These are phyloP conservation scores for Dreissena polymorpha DNA, from an alignment of 1,140 invertebrate genomes.

Conservation along the genomic window DNA sequence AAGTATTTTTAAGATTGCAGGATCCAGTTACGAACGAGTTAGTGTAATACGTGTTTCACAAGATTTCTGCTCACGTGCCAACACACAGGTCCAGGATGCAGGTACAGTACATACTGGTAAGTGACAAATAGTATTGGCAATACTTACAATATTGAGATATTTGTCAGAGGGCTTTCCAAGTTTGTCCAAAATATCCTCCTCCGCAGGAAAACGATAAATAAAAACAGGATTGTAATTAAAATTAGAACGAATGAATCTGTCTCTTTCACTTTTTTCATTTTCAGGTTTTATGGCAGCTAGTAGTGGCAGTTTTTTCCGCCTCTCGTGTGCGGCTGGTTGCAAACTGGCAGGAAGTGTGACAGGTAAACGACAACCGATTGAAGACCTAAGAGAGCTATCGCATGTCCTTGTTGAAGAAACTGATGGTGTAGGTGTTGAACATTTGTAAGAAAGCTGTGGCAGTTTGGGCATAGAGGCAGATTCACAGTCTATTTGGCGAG, in stretches of 20 bases:
- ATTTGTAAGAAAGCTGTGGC: slow-evolving; percentile 21
- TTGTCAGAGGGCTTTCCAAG: slow-evolving; percentile 66
- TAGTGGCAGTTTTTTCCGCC: slow-evolving; percentile 64
- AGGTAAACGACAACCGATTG: slow-evolving; percentile 25
- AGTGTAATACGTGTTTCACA: too few relatives aligned
- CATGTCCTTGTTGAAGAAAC: background rate
- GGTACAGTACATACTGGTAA: too few relatives aligned
- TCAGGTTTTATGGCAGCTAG: slow-evolving; percentile 69
- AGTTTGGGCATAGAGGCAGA: slow-evolving; percentile 44
- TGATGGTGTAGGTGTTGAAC: slow-evolving; percentile 25
- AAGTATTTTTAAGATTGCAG: too few relatives aligned
- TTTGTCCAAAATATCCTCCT: slow-evolving; percentile 60
- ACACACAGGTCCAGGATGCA: too few relatives aligned
- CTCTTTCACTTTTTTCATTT: slow-evolving; percentile 68
- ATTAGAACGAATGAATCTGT: slow-evolving; percentile 66
- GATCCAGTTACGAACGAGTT: too few relatives aligned
- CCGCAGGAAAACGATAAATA: slow-evolving; percentile 62
- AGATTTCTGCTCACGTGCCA: too few relatives aligned
- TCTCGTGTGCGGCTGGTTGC: slow-evolving; percentile 48
- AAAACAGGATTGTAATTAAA: slow-evolving; percentile 71
- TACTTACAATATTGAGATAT: slow-evolving; percentile 64
- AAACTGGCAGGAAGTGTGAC: slow-evolving; percentile 43
- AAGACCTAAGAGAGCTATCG: slow-evolving; percentile 34
- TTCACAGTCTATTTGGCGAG: slow-evolving; percentile 22
- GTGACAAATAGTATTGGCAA: background rate